Evolutionary conservation across 2,888 invertebrate genomes (phyloP).

Genomic region (Athetis lepigone): DNA sequence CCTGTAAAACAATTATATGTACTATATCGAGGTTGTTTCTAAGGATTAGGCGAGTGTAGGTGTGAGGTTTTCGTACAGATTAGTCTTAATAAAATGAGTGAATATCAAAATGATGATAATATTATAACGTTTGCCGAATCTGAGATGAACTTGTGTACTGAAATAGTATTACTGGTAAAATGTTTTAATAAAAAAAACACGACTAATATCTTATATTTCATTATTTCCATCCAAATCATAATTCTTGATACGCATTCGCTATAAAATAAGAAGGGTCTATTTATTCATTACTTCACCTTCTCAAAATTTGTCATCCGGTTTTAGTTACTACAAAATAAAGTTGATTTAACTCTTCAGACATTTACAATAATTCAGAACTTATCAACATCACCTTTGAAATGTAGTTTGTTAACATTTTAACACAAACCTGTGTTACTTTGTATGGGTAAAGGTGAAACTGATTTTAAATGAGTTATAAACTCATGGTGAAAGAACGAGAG

Average conservation of each 20-base stretch:
- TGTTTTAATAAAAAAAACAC: too few relatives aligned
- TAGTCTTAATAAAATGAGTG: not conserved
- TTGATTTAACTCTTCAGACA: slow-evolving; percentile 2
- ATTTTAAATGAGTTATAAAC: slow-evolving; percentile 38
- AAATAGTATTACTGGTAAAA: too few relatives aligned
- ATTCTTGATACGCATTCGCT: too few relatives aligned
- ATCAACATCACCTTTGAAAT: slow-evolving; percentile 23
- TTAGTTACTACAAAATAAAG: not conserved
- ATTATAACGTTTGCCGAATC: too few relatives aligned
- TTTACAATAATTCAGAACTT: slow-evolving; percentile 7
- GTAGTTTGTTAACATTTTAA: slow-evolving; percentile 25
- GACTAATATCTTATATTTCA: too few relatives aligned
- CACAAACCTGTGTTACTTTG: slow-evolving; percentile 13
- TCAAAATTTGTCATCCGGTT: not conserved
- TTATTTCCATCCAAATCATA: too few relatives aligned
- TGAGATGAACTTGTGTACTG: too few relatives aligned
- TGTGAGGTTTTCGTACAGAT: not conserved
- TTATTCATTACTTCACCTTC: too few relatives aligned
- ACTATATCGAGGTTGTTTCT: slow-evolving; percentile 31
- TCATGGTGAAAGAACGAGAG: not conserved
- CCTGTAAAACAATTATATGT: slow-evolving; percentile 63
- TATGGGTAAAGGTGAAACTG: slow-evolving; percentile 27
- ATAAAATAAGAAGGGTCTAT: too few relatives aligned
- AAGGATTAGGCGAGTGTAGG: not conserved
- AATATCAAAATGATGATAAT: too few relatives aligned